These are phyloP conservation scores for Ophion slaviceki DNA, from an alignment of 2,888 invertebrate genomes.

Conservation along the genomic window DNA sequence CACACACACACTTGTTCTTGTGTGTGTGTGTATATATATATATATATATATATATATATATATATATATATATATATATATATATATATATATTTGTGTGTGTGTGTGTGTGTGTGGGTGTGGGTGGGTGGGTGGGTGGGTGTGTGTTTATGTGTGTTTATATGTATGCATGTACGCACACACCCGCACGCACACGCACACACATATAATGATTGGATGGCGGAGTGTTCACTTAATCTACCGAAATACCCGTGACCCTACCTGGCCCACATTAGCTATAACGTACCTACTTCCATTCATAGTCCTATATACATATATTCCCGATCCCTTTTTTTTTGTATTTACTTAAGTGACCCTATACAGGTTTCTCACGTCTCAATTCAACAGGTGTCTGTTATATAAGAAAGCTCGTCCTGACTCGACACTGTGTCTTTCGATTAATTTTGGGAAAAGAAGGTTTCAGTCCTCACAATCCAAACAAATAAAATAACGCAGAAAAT, in stretches of 20 bases:
- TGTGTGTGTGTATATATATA: too few relatives aligned
- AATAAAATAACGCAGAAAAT: too few relatives aligned
- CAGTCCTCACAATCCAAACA: background rate
- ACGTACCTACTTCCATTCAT: conserved; percentile 23
- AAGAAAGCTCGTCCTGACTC: conserved; percentile 35
- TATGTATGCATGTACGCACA: too few relatives aligned
- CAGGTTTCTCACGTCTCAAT: conserved; percentile 41
- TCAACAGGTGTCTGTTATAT: conserved; percentile 58
- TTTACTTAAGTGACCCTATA: conserved; percentile 49
- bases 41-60: too few relatives aligned
- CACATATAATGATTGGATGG: conserved; percentile 37
- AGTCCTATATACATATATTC: conserved; percentile 1
- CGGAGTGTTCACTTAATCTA: conserved; percentile 51
- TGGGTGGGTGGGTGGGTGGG: too few relatives aligned
- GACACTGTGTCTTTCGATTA: background rate
- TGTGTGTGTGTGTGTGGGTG: too few relatives aligned
- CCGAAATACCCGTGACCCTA: conserved; percentile 58
- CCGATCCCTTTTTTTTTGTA: conserved; percentile 30
- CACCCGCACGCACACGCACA: background rate
- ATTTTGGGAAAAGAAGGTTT: background rate
- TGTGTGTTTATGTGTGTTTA: too few relatives aligned
- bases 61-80: too few relatives aligned
- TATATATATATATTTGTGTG: too few relatives aligned
- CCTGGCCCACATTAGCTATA: conserved; percentile 9
- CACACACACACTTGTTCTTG: background rate